Conservation (phyloP, 2,113 vertebrate genomes). For the Brachypteracias leptosomus region DNA sequence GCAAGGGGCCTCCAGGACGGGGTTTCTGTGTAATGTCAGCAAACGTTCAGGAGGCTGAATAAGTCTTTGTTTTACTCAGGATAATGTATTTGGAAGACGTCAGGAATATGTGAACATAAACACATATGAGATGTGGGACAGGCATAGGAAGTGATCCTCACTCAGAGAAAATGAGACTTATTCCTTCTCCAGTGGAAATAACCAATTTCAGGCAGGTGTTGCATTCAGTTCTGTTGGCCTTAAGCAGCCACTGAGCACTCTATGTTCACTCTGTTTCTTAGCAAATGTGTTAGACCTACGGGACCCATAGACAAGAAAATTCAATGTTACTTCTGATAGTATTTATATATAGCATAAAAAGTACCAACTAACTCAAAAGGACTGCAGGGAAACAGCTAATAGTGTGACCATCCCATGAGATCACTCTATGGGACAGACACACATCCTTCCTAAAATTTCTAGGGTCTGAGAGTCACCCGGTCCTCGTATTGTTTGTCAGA, state of each 20-base stretch:
- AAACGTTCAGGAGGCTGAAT: background rate
- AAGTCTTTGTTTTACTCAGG: background rate
- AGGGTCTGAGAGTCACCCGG: background rate
- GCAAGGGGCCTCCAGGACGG: background rate
- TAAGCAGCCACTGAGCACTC: background rate
- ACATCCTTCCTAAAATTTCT: background rate
- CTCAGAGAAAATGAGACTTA: background rate
- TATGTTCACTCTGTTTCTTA: background rate
- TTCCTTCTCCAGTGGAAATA: background rate
- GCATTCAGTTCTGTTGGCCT: background rate
- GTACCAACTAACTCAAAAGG: background rate
- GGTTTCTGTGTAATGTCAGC: background rate
- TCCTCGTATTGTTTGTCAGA: background rate
- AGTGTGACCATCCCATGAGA: fast-evolving
- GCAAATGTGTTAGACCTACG: background rate
- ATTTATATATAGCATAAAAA: background rate
- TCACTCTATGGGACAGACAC: background rate
- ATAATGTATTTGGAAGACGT: background rate
- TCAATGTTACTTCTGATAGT: background rate
- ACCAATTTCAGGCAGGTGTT: background rate
- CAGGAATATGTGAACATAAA: background rate
- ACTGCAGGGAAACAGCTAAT: background rate
- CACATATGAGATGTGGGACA: background rate
- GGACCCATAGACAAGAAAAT: background rate
- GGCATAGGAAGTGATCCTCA: background rate